These are phyloP conservation scores for Elysia crispata DNA, from an alignment of 2,888 invertebrate species.

Conservation along the genomic window DNA sequence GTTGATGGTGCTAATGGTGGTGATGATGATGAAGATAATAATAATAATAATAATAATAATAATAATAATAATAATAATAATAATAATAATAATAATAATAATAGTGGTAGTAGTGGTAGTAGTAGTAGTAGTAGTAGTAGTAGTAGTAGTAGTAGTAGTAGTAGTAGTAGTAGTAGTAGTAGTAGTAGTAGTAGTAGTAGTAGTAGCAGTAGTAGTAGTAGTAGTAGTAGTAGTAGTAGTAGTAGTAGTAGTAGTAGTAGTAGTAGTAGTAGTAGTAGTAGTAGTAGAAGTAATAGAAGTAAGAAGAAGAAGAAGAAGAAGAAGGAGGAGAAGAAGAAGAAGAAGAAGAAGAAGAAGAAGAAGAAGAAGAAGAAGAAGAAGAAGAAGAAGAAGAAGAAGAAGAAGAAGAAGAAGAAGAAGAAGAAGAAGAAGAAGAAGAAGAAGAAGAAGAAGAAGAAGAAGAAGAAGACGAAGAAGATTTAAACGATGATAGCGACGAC, in stretches of 20 bases:
- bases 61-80: not conserved
- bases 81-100: slow-evolving; percentile 21
- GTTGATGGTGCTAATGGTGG: no score
- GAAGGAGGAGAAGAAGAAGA: not conserved
- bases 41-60: no score
- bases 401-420: slow-evolving; percentile 16
- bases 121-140: slow-evolving; percentile 47
- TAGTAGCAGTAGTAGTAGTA: slow-evolving; percentile 27
- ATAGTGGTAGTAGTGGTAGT: slow-evolving; percentile 29
- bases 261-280: slow-evolving; percentile 2
- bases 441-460: no score
- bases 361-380: slow-evolving; percentile 9
- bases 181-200: slow-evolving; percentile 48
- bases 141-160: slow-evolving; percentile 49
- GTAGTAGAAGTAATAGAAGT: no score
- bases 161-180: slow-evolving; percentile 51
- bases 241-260: slow-evolving; percentile 9
- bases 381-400: slow-evolving; percentile 9
- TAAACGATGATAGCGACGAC: no score
- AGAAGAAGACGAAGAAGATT: no score
- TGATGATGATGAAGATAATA: no score
- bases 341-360: slow-evolving; percentile 9
- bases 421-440: not conserved
- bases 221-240: slow-evolving; percentile 10
- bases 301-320: not conserved